Percentiles rank a stretch among this genome's conserved stretches.
Evolutionary conservation across 1,140 invertebrate species (phyloP).

Genomic region (Dermatophagoides farinae): DNA sequence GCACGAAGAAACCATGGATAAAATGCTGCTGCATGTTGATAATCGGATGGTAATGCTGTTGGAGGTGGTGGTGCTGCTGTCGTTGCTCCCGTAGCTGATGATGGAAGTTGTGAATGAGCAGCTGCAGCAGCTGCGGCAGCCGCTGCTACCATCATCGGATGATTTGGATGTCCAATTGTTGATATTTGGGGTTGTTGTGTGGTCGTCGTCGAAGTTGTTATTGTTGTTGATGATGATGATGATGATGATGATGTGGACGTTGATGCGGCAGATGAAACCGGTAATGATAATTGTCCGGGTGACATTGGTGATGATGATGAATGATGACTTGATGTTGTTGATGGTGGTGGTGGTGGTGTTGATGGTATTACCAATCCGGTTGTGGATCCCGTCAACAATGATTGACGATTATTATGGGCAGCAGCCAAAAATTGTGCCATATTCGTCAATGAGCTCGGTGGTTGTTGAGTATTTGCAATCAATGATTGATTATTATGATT

Average conservation of each 20-base stretch:
- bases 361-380: too few relatives aligned
- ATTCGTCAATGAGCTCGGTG: neutral
- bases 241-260: neutral
- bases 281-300: neutral
- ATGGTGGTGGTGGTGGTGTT: too few relatives aligned
- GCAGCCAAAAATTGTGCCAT: neutral
- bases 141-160: slow-evolving; percentile 7
- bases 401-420: too few relatives aligned
- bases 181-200: neutral
- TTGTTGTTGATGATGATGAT: neutral
- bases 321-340: too few relatives aligned
- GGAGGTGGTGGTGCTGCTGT: neutral
- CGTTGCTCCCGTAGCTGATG: neutral
- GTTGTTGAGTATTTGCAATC: neutral
- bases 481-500: neutral
- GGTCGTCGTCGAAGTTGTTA: neutral
- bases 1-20: slow-evolving; percentile 8
- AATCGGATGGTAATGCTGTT: slow-evolving; percentile 1
- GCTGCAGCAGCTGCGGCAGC: neutral
- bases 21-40: slow-evolving; percentile 22
- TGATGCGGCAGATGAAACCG: neutral
- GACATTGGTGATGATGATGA: too few relatives aligned
- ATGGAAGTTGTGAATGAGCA: too few relatives aligned
- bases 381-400: too few relatives aligned
- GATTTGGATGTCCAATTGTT: slow-evolving; percentile 1